phyloP scores from a whole-genome alignment of 2,888 invertebrate genomes.

The Pseudococcus longispinus region DNA sequence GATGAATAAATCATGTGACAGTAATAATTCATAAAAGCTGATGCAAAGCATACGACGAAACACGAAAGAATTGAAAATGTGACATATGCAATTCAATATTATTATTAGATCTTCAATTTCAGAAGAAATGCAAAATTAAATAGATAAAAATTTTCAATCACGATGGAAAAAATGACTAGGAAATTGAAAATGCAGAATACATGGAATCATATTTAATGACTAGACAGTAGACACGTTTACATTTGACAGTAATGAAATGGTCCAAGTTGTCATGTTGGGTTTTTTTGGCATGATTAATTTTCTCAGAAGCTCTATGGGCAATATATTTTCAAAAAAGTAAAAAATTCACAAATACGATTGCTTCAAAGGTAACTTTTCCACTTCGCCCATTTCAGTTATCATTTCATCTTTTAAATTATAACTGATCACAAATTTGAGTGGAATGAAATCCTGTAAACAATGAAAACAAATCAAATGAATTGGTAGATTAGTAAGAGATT shows the following conservation, averaged over 20 bases:
- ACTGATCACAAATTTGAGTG: slow-evolving; percentile 77
- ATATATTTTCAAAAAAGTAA: not conserved
- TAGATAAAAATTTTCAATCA: not conserved
- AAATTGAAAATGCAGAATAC: not conserved
- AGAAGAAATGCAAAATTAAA: not conserved
- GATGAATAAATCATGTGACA: not conserved
- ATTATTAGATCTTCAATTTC: not conserved
- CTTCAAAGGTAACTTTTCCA: slow-evolving; percentile 67
- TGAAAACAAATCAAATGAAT: slow-evolving; percentile 5
- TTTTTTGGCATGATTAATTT: no score
- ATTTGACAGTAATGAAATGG: not conserved
- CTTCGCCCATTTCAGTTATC: slow-evolving; percentile 80
- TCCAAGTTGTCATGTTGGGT: no score
- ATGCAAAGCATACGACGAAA: not conserved
- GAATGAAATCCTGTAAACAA: slow-evolving; percentile 63
- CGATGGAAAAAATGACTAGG: not conserved
- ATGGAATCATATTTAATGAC: not conserved
- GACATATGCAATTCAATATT: not conserved
- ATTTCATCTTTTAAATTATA: slow-evolving; percentile 80
- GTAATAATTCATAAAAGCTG: not conserved
- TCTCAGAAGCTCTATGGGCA: not conserved
- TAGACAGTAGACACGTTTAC: not conserved
- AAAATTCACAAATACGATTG: not conserved
- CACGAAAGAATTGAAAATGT: not conserved
- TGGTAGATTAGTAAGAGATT: not conserved